Evolutionary conservation across 2,888 invertebrate species (phyloP), one percentile per base, ranked within the genome.

Genomic region (Dasypogon diadema): DNA sequence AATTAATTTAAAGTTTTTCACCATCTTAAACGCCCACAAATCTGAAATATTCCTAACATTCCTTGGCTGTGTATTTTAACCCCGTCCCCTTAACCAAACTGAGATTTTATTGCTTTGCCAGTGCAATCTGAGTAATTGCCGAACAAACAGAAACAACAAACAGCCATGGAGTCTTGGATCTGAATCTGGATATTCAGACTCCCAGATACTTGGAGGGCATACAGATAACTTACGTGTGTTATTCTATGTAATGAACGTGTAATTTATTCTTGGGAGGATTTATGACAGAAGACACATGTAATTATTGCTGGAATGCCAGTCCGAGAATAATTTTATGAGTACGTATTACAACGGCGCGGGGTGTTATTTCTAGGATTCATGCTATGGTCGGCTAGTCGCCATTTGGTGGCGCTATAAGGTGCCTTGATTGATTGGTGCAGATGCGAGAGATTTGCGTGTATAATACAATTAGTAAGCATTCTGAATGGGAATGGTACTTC

Each of bases 201-300:
- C 42, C n/a, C n/a, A n/a, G n/a, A n/a, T n/a, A n/a, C n/a, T n/a
- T n/a, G n/a, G n/a, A 42, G n/a, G 42, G 42, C 42, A 42, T 42
- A 12, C 6, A 8, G 51, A 51, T 2, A 21, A n/a, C 51, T 51
- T n/a, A 51, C 51, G 30, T 56, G 26, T 56, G 6, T 56, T 14
- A n/a, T 24, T 56, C 5, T 6, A 4, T 56, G 10, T 56, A 56
- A 56, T 56, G 14, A 30, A 8, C 26, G 56, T 56, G 30, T 56
- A 56, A 56, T 56, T 56, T 56, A 56, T 56, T 56, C 30, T 21
- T 56, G 24, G 12, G 14, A n/a, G 18, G 14, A 56, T 56, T 56
- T 56, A 56, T 56, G 56, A 56, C 56, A 30, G 56, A 56, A 26
- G 30, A 56, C 56, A 30, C 14, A 30, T 56, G 56, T 18, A 56